These are phyloP conservation scores for Notothenia rossii DNA, from an alignment of 2,113 vertebrate genomes.

Conservation along the genomic window DNA sequence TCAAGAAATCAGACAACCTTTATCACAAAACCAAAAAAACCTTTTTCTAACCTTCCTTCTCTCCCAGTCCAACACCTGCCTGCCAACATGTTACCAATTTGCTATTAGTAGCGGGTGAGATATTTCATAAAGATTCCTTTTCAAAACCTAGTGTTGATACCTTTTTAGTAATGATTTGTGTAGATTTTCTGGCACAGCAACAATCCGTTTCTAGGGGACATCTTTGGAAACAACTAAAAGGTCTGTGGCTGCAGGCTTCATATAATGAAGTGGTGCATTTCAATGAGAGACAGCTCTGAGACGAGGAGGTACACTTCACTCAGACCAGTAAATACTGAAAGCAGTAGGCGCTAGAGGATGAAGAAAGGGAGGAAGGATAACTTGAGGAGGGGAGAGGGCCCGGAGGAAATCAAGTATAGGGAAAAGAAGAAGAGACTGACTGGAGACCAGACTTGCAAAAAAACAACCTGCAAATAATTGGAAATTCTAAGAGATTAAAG, in stretches of 20 bases:
- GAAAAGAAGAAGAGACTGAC: neutral
- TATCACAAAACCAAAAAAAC: neutral
- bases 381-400: neutral
- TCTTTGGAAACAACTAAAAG: conserved; percentile 59
- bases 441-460: conserved; percentile 14
- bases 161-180: conserved; percentile 49
- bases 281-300: conserved; percentile 60
- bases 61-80: conserved; percentile 1
- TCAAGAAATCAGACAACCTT: conserved; percentile 5
- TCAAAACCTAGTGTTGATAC: conserved; percentile 41
- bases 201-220: conserved; percentile 49
- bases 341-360: conserved; percentile 24
- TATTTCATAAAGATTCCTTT: conserved; percentile 27
- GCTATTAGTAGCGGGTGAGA: neutral
- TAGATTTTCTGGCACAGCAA: conserved; percentile 35
- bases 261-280: conserved; percentile 67
- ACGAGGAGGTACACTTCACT: conserved; percentile 44
- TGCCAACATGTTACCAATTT: conserved; percentile 7
- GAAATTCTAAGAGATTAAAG: conserved; percentile 13
- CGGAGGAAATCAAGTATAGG: neutral
- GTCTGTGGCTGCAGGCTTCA: conserved; percentile 48
- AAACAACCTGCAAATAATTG: conserved; percentile 27
- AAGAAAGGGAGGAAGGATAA: conserved; percentile 15
- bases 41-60: neutral
- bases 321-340: conserved; percentile 54